Conservation (phyloP, 1,140 invertebrate genomes). For the Drosophila willistoni region DNA sequence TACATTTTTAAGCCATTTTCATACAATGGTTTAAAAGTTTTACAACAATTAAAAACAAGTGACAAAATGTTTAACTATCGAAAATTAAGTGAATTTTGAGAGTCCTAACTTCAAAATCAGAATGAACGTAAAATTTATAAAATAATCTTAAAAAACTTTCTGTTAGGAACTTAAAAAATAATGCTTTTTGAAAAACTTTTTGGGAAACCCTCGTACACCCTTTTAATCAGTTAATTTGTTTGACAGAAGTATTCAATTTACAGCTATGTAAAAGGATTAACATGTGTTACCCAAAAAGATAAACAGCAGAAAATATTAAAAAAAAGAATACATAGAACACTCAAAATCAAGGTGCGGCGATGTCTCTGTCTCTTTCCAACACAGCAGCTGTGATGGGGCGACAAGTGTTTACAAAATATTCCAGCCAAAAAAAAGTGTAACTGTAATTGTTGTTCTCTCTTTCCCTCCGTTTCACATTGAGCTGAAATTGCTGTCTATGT, state of each 20-base stretch:
- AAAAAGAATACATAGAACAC: slow-evolving; percentile 10
- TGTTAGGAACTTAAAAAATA: no score
- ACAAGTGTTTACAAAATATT: slow-evolving; percentile 68
- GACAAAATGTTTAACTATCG: no score
- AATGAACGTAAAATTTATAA: no score
- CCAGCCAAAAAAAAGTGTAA: slow-evolving; percentile 30
- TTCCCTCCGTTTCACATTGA: slow-evolving; percentile 1
- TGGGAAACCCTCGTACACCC: neutral
- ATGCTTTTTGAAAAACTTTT: neutral
- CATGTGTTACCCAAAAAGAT: slow-evolving; percentile 52
- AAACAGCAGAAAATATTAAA: slow-evolving; percentile 7
- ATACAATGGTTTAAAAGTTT: no score
- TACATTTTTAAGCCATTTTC: neutral
- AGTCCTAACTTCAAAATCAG: no score
- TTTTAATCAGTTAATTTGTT: slow-evolving; percentile 4
- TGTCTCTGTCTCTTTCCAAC: slow-evolving; percentile 9
- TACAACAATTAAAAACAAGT: no score
- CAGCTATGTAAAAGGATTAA: slow-evolving; percentile 43
- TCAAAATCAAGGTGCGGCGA: slow-evolving; percentile 54
- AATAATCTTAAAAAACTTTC: no score
- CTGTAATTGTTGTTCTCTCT: slow-evolving; percentile 44
- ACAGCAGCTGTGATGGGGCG: slow-evolving; percentile 30
- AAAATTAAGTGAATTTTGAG: no score
- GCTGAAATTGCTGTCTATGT: slow-evolving; percentile 19
- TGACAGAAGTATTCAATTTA: slow-evolving; percentile 2